These are phyloP conservation scores for Gandaritis pyraliata DNA, from an alignment of 2,888 invertebrate species.

Conservation along the genomic window DNA sequence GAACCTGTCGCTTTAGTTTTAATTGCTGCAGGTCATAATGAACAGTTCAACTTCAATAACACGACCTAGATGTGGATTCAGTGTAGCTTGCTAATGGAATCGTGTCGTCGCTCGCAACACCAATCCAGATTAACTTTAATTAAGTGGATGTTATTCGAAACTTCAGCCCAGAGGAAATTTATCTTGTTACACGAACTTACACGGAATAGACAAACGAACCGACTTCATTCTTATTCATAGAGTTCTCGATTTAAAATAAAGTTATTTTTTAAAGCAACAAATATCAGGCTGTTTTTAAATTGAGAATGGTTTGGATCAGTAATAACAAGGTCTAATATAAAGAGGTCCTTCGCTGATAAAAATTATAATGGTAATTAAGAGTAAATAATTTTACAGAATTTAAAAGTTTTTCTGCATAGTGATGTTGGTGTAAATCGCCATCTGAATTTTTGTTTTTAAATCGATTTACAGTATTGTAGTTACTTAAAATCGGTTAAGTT, in stretches of 20 bases:
- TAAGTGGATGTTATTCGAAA: slow-evolving; percentile 77
- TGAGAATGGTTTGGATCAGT: neutral
- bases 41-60: slow-evolving; percentile 53
- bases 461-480: too few species aligned
- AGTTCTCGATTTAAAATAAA: slow-evolving; percentile 20
- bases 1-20: slow-evolving; percentile 29
- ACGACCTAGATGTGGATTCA: slow-evolving; percentile 54
- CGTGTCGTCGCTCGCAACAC: slow-evolving; percentile 69
- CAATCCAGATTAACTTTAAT: slow-evolving; percentile 79
- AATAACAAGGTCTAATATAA: too few species aligned
- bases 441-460: too few species aligned
- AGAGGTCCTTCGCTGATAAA: too few species aligned
- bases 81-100: slow-evolving; percentile 72
- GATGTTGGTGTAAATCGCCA: too few species aligned
- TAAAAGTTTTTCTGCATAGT: too few species aligned
- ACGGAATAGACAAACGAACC: slow-evolving; percentile 37
- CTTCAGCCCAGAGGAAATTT: slow-evolving; percentile 65
- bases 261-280: slow-evolving; percentile 21
- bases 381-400: too few species aligned
- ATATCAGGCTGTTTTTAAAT: slow-evolving; percentile 6
- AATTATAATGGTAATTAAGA: too few species aligned
- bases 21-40: slow-evolving; percentile 46
- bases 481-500: too few species aligned
- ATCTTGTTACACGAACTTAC: slow-evolving; percentile 61
- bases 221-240: slow-evolving; percentile 35